These are phyloP conservation scores for Anthopleura sola DNA, from an alignment of 64 coral and sea anemone genomes.

Conservation along the genomic window DNA sequence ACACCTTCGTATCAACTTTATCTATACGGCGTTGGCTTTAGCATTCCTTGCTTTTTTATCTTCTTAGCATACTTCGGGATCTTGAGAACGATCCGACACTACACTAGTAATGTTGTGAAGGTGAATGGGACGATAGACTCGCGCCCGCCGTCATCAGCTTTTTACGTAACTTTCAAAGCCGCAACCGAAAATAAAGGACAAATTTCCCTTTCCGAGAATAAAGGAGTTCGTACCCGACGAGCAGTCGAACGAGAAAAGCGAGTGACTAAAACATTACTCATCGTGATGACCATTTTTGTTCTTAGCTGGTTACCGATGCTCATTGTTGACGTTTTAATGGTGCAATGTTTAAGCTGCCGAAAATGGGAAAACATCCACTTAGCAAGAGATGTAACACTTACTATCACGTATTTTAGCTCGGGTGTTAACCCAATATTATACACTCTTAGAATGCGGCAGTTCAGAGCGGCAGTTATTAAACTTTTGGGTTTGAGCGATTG, in stretches of 20 bases:
- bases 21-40: conserved; percentile 36
- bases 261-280: conserved; percentile 32
- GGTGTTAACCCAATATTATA: conserved; percentile 56
- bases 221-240: neutral
- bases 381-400: conserved; percentile 29
- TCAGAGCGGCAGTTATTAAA: conserved; percentile 24
- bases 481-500: neutral
- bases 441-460: conserved; percentile 22
- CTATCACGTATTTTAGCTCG: conserved; percentile 44
- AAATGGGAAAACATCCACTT: conserved; percentile 14
- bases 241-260: conserved; percentile 28
- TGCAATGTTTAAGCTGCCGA: conserved; percentile 39
- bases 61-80: conserved; percentile 29
- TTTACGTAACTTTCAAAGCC: neutral
- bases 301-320: conserved; percentile 42
- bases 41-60: conserved; percentile 22
- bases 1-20: conserved; percentile 44
- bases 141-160: neutral
- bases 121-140: neutral
- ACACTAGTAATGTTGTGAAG: neutral
- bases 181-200: neutral
- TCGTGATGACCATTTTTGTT: conserved; percentile 27
- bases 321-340: conserved; percentile 30
- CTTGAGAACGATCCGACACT: conserved; percentile 16
- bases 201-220: neutral